These are phyloP conservation scores for Cacoxenus indagator DNA, from an alignment of 2,888 invertebrate genomes.

Conservation along the genomic window DNA sequence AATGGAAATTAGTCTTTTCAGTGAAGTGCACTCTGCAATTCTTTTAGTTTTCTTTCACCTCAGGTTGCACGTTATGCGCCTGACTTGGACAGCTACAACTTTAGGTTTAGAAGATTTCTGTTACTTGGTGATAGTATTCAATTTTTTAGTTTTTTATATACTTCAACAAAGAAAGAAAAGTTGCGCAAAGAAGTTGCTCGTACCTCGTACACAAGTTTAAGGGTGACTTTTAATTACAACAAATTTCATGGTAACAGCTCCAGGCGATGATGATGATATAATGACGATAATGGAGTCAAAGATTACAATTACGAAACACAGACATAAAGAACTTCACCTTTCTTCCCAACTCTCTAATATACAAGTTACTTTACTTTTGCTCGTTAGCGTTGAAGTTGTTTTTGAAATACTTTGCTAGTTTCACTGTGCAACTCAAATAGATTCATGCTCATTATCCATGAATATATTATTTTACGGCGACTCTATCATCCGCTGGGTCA, in stretches of 20 bases:
- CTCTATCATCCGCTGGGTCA: too few relatives aligned
- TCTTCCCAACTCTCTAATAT: conserved; percentile 29
- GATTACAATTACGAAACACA: conserved; percentile 9
- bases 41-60: not conserved
- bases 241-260: conserved; percentile 44
- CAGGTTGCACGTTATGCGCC: not conserved
- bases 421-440: not conserved
- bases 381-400: conserved; percentile 48
- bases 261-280: not conserved
- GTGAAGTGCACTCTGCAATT: conserved; percentile 1
- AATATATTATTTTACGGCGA: conserved; percentile 5
- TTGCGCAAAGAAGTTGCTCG: conserved; percentile 44
- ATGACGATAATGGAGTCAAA: not conserved
- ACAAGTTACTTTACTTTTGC: not conserved
- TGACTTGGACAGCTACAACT: not conserved
- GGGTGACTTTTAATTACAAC: conserved; percentile 58
- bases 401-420: not conserved
- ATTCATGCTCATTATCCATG: not conserved
- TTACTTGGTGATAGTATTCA: not conserved
- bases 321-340: not conserved
- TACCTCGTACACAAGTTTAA: conserved; percentile 9
- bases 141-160: conserved; percentile 14
- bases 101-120: not conserved
- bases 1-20: conserved; percentile 33
- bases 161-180: conserved; percentile 45